Conservation (phyloP, 1,140 invertebrate genomes). For the Lepidurus couesii region DNA sequence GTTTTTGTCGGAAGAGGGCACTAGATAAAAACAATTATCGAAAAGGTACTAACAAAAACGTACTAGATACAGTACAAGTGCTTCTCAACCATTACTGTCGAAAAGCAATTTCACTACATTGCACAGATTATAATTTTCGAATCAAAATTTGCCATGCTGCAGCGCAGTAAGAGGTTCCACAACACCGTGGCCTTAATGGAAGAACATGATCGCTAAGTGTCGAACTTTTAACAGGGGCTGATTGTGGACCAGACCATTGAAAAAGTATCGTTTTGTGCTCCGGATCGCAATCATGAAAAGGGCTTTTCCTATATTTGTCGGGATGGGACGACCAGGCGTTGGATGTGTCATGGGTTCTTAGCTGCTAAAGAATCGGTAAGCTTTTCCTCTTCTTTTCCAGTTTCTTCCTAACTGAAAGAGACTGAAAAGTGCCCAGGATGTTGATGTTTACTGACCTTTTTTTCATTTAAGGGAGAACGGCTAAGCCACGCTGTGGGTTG, state of each 20-base stretch:
- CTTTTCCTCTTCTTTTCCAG: constrained; percentile 27
- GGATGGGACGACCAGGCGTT: constrained; percentile 76
- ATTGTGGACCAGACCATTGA: constrained; percentile 99
- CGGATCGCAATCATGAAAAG: constrained; percentile 94
- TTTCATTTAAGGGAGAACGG: constrained; percentile 73
- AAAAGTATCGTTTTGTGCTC: constrained; percentile 99
- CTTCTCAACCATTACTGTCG: too few species aligned
- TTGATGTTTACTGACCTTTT: neutral
- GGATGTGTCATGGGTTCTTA: constrained; percentile 99
- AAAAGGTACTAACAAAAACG: too few species aligned
- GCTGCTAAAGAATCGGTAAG: constrained; percentile 85
- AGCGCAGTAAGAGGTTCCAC: too few species aligned
- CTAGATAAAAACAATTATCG: neutral
- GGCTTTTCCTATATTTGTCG: constrained; percentile 93
- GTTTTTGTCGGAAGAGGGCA: constrained; percentile 20
- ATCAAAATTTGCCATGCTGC: constrained; percentile 32
- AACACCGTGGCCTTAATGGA: neutral
- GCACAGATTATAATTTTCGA: constrained; percentile 25
- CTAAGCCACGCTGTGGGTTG: constrained; percentile 98
- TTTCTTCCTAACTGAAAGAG: neutral
- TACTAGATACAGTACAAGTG: too few species aligned
- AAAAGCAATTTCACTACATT: neutral
- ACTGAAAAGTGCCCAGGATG: neutral
- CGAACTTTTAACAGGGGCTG: constrained; percentile 57
- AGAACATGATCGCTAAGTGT: constrained; percentile 20